Evolutionary conservation across 2,113 vertebrate species (phyloP).

Genomic region (Trachemys scripta): DNA sequence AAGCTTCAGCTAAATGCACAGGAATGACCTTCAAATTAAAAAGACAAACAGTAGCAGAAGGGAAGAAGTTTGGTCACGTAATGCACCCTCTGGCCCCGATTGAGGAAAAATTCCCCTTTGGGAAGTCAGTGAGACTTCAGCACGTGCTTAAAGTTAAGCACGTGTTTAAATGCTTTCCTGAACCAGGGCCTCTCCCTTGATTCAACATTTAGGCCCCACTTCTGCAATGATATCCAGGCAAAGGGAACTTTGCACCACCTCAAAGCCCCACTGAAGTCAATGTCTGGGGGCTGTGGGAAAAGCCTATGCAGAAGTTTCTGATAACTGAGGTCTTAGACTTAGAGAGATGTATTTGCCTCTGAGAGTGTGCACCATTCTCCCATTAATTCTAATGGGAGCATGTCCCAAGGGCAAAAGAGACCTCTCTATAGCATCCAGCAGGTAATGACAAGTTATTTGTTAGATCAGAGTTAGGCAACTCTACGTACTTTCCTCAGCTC

Average conservation of each 20-base stretch:
- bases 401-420: not conserved
- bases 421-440: not conserved
- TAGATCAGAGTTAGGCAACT: not conserved
- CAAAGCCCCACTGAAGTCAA: not conserved
- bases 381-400: fast-evolving
- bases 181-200: not conserved
- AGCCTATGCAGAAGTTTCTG: not conserved
- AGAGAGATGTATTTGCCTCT: fast-evolving
- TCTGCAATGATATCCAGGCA: not conserved
- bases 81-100: fast-evolving
- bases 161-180: not conserved
- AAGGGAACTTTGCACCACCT: not conserved
- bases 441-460: not conserved
- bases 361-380: fast-evolving
- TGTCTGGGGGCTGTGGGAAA: not conserved
- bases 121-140: not conserved
- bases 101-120: not conserved
- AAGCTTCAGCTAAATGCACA: not conserved
- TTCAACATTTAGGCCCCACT: fast-evolving
- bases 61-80: fast-evolving
- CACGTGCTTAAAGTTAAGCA: fast-evolving
- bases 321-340: not conserved
- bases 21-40: not conserved
- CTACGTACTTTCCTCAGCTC: not conserved
- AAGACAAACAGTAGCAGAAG: fast-evolving